These are phyloP conservation scores for Heterocephalus glaber DNA, from an alignment of 2,113 vertebrate species.

Conservation along the genomic window DNA sequence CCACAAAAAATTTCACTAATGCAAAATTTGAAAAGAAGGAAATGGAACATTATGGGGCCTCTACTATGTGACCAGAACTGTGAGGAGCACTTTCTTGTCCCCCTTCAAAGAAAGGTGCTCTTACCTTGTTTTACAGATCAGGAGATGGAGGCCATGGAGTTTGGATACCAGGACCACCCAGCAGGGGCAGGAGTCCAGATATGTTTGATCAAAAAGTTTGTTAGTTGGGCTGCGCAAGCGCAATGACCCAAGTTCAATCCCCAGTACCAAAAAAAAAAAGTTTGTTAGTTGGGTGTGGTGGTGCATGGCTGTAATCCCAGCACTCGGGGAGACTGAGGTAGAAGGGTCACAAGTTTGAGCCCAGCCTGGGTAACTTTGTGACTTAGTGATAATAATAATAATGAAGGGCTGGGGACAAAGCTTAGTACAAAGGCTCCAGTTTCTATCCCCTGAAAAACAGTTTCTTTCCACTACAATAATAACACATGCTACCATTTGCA, in stretches of 20 bases:
- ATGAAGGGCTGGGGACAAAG: not conserved
- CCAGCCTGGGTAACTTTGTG: not conserved
- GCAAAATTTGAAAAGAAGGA: slow-evolving; percentile 24
- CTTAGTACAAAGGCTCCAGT: not conserved
- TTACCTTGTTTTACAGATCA: not conserved
- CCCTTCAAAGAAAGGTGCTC: not conserved
- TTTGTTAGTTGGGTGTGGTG: not conserved
- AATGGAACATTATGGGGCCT: not conserved
- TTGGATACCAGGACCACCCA: not conserved
- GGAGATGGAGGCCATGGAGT: not conserved
- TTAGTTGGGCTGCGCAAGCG: too few relatives aligned
- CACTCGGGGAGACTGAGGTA: not conserved
- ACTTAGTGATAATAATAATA: not conserved
- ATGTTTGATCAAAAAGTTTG: not conserved
- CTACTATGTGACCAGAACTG: not conserved
- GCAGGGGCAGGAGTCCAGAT: not conserved
- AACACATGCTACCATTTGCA: not conserved
- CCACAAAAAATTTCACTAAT: not conserved
- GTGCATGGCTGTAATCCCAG: not conserved
- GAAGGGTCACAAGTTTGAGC: not conserved
- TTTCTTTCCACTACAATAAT: not conserved
- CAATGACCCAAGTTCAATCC: too few relatives aligned
- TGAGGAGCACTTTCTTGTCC: not conserved
- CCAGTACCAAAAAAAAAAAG: too few relatives aligned
- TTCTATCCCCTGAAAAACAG: not conserved